Evolutionary conservation across 2,888 invertebrate species (phyloP), one percentile per base, ranked within the genome.

Genomic region (Clostera curtula): DNA sequence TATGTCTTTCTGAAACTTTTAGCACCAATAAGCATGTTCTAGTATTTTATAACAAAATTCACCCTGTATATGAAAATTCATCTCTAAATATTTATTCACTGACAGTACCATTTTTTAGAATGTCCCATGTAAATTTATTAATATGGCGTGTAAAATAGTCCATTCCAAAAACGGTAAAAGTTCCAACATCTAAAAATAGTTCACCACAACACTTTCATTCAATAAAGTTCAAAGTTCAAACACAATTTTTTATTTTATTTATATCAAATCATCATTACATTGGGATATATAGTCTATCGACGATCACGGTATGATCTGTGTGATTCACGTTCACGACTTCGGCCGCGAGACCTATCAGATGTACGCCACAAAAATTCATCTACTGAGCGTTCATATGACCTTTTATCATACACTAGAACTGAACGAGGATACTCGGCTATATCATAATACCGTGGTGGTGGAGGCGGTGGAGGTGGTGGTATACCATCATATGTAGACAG

Each of bases 291-390:
- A 49, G 42, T 56, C 68, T 60, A 88, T 73, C 87, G 85, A 33
- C 88, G 86, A 55, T 88, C 88, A 44, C 88, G 82, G 55, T 88
- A 88, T 40, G 87, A 82, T 48, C 87, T 79, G 41, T 80, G 75
- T 31, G 86, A 79, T 41, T 87, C 87, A 54, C 87, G 82, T 22
- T 84, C 85, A 42, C 84, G 76, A 40, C 85, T 88, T 12, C 88
- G 86, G 22, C 86, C 87, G 37, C 85, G 86, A 27, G 88, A 87
- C 18, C 91, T 85, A 51, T 90, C 89, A 29, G 89, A 86, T 6
- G 93, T 93, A 60, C 94, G 88, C 87, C 93, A 91, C 33, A 95
- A 75, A 72, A 95, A 95, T 64, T 95, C 95, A 70, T 95, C 83
- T 12, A 95, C 95, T 31, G 93, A 93, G 25, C 95, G 89, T 66